Percentiles rank a stretch among this genome's conserved stretches.
These are phyloP conservation scores for Accipiter virgatus DNA, from an alignment of 2,113 vertebrate species.

Conservation along the genomic window DNA sequence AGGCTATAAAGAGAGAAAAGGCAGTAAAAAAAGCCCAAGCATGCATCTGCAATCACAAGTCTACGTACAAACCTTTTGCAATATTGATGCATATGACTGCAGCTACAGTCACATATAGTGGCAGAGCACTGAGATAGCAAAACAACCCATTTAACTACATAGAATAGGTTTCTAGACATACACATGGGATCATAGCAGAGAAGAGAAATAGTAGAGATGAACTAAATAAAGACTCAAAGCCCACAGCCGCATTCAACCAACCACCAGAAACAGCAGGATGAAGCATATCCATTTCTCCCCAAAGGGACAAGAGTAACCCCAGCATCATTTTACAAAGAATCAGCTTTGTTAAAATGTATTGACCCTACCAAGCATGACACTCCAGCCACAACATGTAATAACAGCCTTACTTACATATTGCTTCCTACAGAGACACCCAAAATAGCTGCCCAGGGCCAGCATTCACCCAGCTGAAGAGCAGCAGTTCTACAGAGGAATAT, in stretches of 20 bases:
- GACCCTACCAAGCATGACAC: background rate
- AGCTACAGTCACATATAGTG: background rate
- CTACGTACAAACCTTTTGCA: accelerated
- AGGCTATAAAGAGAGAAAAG: background rate
- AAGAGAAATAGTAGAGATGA: background rate
- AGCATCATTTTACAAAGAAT: background rate
- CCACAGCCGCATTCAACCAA: background rate
- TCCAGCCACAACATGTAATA: background rate
- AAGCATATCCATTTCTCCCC: background rate
- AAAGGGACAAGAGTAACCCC: background rate
- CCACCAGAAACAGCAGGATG: background rate
- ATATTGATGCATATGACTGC: background rate
- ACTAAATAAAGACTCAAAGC: background rate
- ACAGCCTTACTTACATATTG: background rate
- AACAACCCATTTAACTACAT: background rate
- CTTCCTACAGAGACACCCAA: background rate
- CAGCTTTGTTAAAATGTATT: background rate
- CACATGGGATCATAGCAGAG: accelerated
- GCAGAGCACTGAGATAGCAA: background rate
- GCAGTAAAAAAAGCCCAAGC: background rate
- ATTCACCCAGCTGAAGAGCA: background rate
- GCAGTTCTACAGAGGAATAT: accelerated
- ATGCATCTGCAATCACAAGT: background rate
- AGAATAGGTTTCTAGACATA: background rate
- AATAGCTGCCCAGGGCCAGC: background rate